phyloP scores from a whole-genome alignment of 2,888 invertebrate genomes.

The Cryptus armator region DNA sequence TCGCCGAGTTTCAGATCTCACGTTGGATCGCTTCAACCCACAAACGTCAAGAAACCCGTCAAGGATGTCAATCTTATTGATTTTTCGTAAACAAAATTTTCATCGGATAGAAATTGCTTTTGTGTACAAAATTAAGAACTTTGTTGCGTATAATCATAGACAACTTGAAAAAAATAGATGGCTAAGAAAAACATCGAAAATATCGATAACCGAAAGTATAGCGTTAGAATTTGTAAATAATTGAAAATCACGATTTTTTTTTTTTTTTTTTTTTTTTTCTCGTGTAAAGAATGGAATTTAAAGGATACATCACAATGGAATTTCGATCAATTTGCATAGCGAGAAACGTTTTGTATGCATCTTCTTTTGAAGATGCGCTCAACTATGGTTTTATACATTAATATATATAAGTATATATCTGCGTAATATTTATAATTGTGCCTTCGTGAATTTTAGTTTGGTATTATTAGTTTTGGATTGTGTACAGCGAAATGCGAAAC shows the following conservation, averaged over 20 bases:
- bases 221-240: not conserved
- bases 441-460: constrained; percentile 10
- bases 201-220: not conserved
- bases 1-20: constrained; percentile 81
- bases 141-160: not conserved
- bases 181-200: not conserved
- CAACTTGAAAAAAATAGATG: not conserved
- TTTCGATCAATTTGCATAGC: not conserved
- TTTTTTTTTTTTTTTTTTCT: not conserved
- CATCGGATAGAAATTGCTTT: not conserved
- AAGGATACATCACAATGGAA: not conserved
- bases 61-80: constrained; percentile 59
- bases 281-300: not conserved
- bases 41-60: constrained; percentile 40
- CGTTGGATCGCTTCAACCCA: constrained; percentile 75
- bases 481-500: not conserved
- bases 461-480: constrained; percentile 19
- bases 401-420: constrained; percentile 8
- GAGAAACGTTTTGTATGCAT: not conserved
- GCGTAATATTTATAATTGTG: constrained; percentile 39
- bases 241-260: not conserved
- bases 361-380: constrained; percentile 20
- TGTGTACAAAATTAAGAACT: not conserved
- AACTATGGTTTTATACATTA: constrained; percentile 7
- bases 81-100: constrained; percentile 39